Conservation (phyloP, 2,797 vertebrate genomes). For the Rhyacichthys aspro region DNA sequence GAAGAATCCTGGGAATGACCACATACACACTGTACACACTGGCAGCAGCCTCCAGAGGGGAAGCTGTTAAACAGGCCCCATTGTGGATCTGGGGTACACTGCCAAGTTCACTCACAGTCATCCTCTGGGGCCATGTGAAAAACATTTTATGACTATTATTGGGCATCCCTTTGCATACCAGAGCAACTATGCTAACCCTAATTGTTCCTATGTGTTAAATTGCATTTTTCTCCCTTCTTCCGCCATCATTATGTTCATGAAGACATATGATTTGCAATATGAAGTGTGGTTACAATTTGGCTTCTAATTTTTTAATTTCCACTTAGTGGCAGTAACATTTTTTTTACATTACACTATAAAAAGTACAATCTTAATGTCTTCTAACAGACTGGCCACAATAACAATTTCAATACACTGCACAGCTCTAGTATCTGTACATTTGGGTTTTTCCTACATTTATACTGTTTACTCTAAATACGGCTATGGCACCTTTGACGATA, state of each 20-base stretch:
- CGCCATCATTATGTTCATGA: no score
- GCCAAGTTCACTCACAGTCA: constrained; percentile 46
- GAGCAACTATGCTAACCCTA: constrained; percentile 48
- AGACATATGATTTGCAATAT: no score
- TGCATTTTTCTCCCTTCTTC: no score
- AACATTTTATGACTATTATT: constrained; percentile 78
- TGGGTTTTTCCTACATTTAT: constrained; percentile 37
- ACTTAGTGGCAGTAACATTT: no score
- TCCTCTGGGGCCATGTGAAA: constrained; percentile 75
- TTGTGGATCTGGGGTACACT: constrained; percentile 63
- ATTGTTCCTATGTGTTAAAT: constrained; percentile 39
- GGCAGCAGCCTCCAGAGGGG: constrained; percentile 69
- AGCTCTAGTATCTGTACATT: constrained; percentile 22
- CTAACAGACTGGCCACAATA: no score
- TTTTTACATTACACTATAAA: no score
- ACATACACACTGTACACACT: constrained; percentile 66
- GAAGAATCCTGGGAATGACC: constrained; percentile 67
- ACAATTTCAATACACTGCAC: no score
- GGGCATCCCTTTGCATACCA: constrained; percentile 76
- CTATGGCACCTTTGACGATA: not conserved
- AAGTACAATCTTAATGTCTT: no score
- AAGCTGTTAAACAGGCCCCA: constrained; percentile 66
- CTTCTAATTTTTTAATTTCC: no score
- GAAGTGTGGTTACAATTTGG: no score
- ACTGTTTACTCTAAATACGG: constrained; percentile 61